Evolutionary conservation across 2,888 invertebrate genomes (phyloP), one percentile per base, ranked within the genome.

Genomic region (Ecliptopera silaceata): DNA sequence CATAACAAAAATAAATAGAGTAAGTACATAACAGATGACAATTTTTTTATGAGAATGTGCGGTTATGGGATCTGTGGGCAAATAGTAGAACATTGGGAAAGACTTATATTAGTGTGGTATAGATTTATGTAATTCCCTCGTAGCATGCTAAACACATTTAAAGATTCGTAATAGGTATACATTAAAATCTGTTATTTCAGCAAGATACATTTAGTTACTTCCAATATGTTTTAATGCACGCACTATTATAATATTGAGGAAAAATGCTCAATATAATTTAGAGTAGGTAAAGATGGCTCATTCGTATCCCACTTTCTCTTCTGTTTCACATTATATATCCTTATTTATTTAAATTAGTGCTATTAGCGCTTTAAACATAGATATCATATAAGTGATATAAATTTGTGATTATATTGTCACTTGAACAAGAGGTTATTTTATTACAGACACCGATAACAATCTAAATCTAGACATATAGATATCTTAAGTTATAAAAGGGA

Each of bases 401-500:
- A 12, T 53, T 72, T 64, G 66, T 63, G 62, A 70, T 73, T 79
- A 79, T 86, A 86, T 86, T 86, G 86, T 86, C 86, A 84, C 79
- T 75, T 74, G 77, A 80, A 71, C 68, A 72, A 76, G 77, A 82
- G 80, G 77, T 82, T 80, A 79, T 50, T 50, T 82, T 80, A 79
- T 50, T 50, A 60, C 29, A 55, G 45, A 59, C 56, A 56, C 32
- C 42, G 55, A 65, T 69, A 57, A 51, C 43, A 58, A 26, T 26
- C 26, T 26, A 26, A 64, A 65, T 34, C 39, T 62, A 63, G 60
- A 51, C 54, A 51, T 36, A 12, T 22, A 18, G 26, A 4, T 26
- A 17, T 48, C 44, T 48, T 46, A 55, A 8, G 3, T 29, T 13
- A 50, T 29, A 49, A 18, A 34, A 49, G 17, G 50, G 61, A 60